Conservation (phyloP, 2,888 invertebrate species). For the Sepioteuthis lessoniana region DNA sequence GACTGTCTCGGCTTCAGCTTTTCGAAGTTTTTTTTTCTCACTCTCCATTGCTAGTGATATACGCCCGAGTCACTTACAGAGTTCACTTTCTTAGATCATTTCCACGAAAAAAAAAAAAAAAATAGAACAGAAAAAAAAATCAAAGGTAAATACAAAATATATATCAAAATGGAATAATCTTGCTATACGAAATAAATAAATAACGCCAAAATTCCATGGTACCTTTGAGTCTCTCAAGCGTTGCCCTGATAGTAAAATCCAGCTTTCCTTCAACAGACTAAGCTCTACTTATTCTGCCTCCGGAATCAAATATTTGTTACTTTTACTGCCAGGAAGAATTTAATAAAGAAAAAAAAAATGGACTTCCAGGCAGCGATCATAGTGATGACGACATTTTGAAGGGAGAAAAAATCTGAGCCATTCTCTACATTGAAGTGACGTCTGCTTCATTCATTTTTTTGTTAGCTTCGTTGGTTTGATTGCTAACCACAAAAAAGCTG, state of each 20-base stretch:
- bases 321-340: not conserved
- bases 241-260: not conserved
- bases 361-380: not conserved
- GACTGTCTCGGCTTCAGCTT: not conserved
- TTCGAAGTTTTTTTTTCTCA: not conserved
- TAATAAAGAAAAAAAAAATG: not conserved
- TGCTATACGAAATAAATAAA: not conserved
- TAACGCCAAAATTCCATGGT: not conserved
- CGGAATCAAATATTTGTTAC: not conserved
- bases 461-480: not conserved
- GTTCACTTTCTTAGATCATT: not conserved
- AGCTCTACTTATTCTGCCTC: not conserved
- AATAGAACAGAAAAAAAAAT: not conserved
- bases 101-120: not conserved
- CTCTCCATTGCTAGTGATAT: not conserved
- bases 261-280: not conserved
- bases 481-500: not conserved
- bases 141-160: not conserved
- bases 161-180: not conserved
- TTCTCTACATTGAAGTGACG: not conserved
- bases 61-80: not conserved
- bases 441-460: not conserved
- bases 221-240: not conserved
- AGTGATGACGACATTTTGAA: slow-evolving; percentile 33
- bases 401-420: no score